Conservation (phyloP, 2,113 vertebrate genomes). For the cat (Felis catus) region DNA sequence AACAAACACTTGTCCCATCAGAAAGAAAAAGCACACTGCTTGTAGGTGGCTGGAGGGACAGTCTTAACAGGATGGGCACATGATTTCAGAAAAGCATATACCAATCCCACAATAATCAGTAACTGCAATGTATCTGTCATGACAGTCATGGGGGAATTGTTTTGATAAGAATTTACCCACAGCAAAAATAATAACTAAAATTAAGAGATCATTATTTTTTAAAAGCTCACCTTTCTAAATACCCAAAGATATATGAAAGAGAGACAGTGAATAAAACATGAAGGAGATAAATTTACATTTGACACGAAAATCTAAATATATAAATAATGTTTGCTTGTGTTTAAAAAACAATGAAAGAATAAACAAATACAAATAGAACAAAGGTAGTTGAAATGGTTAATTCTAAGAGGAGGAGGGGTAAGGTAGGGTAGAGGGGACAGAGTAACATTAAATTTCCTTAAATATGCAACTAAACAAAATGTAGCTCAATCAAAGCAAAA, state of each 20-base stretch:
- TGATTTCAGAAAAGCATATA: neutral
- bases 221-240: neutral
- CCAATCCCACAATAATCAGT: neutral
- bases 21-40: neutral
- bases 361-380: neutral
- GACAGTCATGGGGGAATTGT: neutral
- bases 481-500: conserved; percentile 14
- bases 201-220: neutral
- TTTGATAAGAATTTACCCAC: neutral
- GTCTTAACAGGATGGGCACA: neutral
- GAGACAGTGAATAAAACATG: neutral
- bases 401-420: neutral
- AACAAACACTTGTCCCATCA: neutral
- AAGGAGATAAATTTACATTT: neutral
- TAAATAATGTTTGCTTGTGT: neutral
- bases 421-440: neutral
- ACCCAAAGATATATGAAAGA: neutral
- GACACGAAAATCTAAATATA: neutral
- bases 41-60: neutral
- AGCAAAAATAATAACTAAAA: neutral
- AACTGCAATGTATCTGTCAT: neutral
- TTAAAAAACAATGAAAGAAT: neutral
- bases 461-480: neutral
- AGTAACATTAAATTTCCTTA: neutral
- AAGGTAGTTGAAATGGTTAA: neutral